Percentiles rank a stretch among this genome's conserved stretches.
Evolutionary conservation across 2,888 invertebrate genomes (phyloP).

Genomic region (Heteropelma amictum): DNA sequence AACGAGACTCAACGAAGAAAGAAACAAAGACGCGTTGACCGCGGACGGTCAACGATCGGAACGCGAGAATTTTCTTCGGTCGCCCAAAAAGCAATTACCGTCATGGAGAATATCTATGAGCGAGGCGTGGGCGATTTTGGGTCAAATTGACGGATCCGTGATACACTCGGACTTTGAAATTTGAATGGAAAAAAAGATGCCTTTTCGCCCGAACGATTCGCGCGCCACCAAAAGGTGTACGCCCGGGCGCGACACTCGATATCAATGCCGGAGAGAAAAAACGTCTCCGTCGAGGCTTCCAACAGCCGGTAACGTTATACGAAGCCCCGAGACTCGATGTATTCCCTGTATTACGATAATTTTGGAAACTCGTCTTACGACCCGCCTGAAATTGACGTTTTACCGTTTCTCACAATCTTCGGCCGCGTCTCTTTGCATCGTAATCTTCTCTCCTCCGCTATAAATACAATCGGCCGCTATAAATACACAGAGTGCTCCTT

Average conservation of each 20-base stretch:
- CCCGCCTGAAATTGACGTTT: constrained; percentile 27
- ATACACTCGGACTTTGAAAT: background rate
- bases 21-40: background rate
- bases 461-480: constrained; percentile 41
- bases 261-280: constrained; percentile 37
- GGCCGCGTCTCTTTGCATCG: constrained; percentile 19
- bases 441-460: constrained; percentile 32
- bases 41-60: too few species aligned
- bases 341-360: too few species aligned
- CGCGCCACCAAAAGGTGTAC: background rate
- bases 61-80: constrained; percentile 47
- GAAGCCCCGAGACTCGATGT: too few species aligned
- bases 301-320: background rate
- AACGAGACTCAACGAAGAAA: constrained; percentile 12
- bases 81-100: constrained; percentile 53
- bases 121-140: background rate
- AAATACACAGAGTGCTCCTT: constrained; percentile 1
- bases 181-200: background rate
- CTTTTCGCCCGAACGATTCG: background rate
- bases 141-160: background rate
- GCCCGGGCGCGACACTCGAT: constrained; percentile 31
- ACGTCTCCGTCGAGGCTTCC: constrained; percentile 25
- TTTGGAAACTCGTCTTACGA: constrained; percentile 7
- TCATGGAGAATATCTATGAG: constrained; percentile 1
- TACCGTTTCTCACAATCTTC: constrained; percentile 5